These are phyloP conservation scores for Pangasius sanitwongsei DNA, from an alignment of 2,797 vertebrate species.

Conservation along the genomic window DNA sequence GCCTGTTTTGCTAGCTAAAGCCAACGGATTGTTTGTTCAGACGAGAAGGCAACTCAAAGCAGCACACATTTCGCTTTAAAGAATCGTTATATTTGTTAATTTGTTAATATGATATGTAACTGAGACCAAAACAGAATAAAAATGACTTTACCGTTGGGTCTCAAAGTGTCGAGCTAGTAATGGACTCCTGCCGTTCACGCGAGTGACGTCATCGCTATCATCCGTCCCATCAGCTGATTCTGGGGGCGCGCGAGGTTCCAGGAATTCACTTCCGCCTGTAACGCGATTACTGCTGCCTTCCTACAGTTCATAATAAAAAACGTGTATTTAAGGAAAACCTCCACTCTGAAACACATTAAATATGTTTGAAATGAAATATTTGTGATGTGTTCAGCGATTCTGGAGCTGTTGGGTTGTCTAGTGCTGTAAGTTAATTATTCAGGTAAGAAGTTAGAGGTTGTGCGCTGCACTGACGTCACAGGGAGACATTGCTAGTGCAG, in stretches of 20 bases:
- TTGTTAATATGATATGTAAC: too few species aligned
- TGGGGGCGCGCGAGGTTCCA: neutral
- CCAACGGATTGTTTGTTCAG: neutral
- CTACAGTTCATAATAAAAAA: neutral
- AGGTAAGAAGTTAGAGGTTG: too few species aligned
- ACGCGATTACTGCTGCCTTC: neutral
- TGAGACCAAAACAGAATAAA: neutral
- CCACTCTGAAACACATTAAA: neutral
- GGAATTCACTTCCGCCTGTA: neutral
- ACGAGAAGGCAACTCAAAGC: too few species aligned
- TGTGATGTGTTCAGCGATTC: neutral
- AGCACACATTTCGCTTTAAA: neutral
- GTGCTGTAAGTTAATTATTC: neutral
- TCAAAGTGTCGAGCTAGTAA: neutral
- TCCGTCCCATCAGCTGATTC: conserved; percentile 26
- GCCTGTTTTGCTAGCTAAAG: neutral
- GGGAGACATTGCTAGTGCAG: neutral
- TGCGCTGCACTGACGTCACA: neutral
- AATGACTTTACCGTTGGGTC: neutral
- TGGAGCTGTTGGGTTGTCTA: neutral
- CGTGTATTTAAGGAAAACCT: neutral
- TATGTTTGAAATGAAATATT: neutral
- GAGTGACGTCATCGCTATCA: conserved; percentile 17
- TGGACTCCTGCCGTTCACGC: neutral
- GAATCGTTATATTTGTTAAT: neutral